Conservation (phyloP, 2,888 invertebrate genomes). For the Epinotia bilunana region DNA sequence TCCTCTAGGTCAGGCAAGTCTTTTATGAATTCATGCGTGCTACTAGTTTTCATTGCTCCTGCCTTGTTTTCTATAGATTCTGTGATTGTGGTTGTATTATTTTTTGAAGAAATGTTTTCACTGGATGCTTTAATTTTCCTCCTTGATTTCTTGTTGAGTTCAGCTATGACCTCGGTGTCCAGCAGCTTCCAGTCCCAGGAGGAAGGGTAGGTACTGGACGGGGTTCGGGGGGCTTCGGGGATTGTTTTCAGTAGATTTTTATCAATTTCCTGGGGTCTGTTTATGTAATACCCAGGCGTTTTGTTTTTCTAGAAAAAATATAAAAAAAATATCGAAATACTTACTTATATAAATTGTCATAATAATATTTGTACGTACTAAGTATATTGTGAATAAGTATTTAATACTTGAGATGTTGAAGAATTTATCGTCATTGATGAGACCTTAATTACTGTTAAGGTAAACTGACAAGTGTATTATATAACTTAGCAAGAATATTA, state of each 20-base stretch:
- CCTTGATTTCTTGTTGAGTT: conserved; percentile 73
- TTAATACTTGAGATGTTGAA: not conserved
- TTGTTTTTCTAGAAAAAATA: conserved; percentile 89
- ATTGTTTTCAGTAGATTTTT: conserved; percentile 87
- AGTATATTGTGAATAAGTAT: not conserved
- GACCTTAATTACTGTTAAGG: not conserved
- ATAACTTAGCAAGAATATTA: no score
- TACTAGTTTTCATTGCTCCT: conserved; percentile 74
- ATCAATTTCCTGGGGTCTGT: conserved; percentile 90
- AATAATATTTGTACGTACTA: not conserved
- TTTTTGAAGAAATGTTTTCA: conserved; percentile 79
- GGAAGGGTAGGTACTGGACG: conserved; percentile 87
- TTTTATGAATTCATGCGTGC: conserved; percentile 76
- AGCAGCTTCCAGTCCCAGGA: conserved; percentile 90
- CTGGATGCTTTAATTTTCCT: conserved; percentile 73
- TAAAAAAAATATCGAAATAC: no score
- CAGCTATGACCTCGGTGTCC: conserved; percentile 77
- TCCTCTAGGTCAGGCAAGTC: conserved; percentile 77
- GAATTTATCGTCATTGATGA: not conserved
- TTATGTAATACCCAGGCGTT: conserved; percentile 91
- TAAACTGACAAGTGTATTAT: no score
- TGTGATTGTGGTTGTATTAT: conserved; percentile 73
- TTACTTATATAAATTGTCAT: not conserved
- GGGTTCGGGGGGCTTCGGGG: conserved; percentile 92
- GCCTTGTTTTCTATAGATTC: conserved; percentile 66